Evolutionary conservation across 2,797 vertebrate species (phyloP).

Genomic region (Sorex maritimensis): DNA sequence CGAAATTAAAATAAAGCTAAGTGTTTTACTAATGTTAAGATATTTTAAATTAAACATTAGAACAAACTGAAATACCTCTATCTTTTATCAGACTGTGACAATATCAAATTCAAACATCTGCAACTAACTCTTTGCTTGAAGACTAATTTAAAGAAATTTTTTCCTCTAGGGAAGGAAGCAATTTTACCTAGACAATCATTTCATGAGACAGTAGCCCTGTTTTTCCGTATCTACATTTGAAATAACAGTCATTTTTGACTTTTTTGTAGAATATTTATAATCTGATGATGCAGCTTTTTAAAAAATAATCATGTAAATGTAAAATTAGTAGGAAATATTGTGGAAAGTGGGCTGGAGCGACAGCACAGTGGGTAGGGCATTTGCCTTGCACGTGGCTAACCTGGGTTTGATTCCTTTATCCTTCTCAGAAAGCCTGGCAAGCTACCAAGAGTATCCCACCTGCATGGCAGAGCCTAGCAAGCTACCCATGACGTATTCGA

Average conservation of each 20-base stretch:
- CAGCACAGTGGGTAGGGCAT: too few species aligned
- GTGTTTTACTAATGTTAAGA: constrained; percentile 83
- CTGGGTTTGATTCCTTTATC: too few species aligned
- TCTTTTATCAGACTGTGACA: constrained; percentile 83
- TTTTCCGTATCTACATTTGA: constrained; percentile 79
- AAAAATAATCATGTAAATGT: constrained; percentile 9
- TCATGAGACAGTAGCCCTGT: constrained; percentile 76
- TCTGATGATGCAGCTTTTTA: constrained; percentile 41
- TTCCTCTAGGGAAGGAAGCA: constrained; percentile 59
- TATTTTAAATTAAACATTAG: constrained; percentile 89
- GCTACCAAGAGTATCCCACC: too few species aligned
- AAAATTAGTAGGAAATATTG: constrained; percentile 27
- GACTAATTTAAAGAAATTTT: constrained; percentile 81
- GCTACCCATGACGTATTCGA: too few species aligned
- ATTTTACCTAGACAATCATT: constrained; percentile 72
- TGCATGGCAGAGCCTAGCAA: too few species aligned
- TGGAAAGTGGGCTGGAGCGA: neutral
- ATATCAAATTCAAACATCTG: constrained; percentile 80
- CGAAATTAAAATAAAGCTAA: constrained; percentile 87
- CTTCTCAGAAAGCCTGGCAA: too few species aligned
- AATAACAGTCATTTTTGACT: constrained; percentile 80
- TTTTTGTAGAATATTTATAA: constrained; percentile 78
- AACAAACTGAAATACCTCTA: constrained; percentile 80
- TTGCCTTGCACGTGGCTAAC: too few species aligned
- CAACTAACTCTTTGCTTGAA: constrained; percentile 77